Conservation (phyloP, 2,113 vertebrate genomes). For the Tragelaphus strepsiceros region DNA sequence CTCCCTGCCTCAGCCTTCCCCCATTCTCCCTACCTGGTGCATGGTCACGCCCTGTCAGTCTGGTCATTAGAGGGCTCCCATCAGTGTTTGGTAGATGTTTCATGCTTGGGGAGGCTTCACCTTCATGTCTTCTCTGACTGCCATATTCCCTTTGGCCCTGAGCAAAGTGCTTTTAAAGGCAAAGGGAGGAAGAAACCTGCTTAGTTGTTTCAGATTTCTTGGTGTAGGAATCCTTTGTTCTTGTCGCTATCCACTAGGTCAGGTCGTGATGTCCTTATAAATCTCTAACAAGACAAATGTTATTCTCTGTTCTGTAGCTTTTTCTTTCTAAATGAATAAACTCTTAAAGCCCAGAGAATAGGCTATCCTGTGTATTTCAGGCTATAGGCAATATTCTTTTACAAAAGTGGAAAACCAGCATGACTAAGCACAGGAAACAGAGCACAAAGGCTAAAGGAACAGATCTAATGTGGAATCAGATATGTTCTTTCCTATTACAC, state of each 20-base stretch:
- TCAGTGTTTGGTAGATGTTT: background rate
- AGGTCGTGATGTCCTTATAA: background rate
- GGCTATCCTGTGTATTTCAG: background rate
- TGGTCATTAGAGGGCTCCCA: background rate
- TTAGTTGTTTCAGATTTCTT: background rate
- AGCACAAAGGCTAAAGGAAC: background rate
- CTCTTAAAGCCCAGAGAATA: background rate
- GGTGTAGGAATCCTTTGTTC: background rate
- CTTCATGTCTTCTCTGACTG: background rate
- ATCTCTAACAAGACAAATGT: background rate
- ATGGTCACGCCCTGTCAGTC: rapidly evolving
- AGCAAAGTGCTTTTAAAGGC: background rate
- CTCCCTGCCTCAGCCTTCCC: background rate
- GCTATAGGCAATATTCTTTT: background rate
- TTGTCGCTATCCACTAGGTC: background rate
- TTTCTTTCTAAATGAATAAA: background rate
- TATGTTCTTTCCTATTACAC: background rate
- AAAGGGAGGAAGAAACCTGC: background rate
- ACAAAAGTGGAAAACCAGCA: background rate
- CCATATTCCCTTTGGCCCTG: background rate
- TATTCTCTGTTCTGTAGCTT: background rate
- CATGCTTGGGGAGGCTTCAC: background rate
- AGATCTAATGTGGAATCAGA: background rate
- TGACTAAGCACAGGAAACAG: background rate
- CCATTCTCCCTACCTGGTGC: background rate